Evolutionary conservation across 2,888 invertebrate species (phyloP).

Genomic region (Dasysyrphus tricinctus): DNA sequence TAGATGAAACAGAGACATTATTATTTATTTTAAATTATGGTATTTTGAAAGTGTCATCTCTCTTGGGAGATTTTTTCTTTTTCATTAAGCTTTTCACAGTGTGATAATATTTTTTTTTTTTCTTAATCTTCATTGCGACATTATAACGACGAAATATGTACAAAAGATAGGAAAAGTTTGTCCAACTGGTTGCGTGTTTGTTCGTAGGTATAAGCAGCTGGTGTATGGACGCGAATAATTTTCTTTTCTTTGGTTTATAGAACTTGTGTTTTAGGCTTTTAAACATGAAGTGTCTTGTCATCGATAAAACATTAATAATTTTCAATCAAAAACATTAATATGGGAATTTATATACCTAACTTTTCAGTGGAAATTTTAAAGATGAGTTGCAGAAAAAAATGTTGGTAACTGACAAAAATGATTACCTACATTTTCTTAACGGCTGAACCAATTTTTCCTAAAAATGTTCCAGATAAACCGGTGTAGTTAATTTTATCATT

Average conservation of each 20-base stretch:
- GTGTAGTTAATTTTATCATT: too few relatives aligned
- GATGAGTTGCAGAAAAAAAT: too few relatives aligned
- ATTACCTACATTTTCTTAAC: too few relatives aligned
- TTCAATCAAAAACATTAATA: too few relatives aligned
- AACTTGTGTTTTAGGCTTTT: too few relatives aligned
- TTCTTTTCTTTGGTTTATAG: background rate
- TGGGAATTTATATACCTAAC: too few relatives aligned
- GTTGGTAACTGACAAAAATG: too few relatives aligned
- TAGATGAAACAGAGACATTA: slow-evolving; percentile 34
- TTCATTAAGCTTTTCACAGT: background rate
- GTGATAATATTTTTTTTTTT: background rate
- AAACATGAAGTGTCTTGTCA: too few relatives aligned
- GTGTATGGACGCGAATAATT: background rate
- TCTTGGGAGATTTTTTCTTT: background rate
- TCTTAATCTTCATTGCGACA: background rate
- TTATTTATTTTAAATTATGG: slow-evolving; percentile 8
- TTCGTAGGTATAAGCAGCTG: background rate
- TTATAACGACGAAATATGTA: background rate
- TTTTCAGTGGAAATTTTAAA: too few relatives aligned
- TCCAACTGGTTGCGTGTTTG: background rate
- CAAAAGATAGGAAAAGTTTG: background rate
- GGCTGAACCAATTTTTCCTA: too few relatives aligned
- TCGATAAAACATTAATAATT: too few relatives aligned
- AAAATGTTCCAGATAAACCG: too few relatives aligned
- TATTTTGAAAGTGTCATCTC: slow-evolving; percentile 16